phyloP scores from a whole-genome alignment of 2,113 vertebrate genomes.

The Falcunculus frontatus region DNA sequence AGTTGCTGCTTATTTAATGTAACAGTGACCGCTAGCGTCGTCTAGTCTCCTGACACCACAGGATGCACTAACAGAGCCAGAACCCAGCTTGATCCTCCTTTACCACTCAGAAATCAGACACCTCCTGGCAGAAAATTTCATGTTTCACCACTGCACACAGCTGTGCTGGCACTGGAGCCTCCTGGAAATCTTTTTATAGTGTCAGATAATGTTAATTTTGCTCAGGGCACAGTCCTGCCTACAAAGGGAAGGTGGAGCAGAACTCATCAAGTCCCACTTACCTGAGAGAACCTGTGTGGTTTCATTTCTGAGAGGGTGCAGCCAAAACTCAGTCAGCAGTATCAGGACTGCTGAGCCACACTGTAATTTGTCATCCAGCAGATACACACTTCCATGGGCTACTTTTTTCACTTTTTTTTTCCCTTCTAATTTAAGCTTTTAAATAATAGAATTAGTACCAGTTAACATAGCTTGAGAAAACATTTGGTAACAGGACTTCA shows the following conservation, averaged over 20 bases:
- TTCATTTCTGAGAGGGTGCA: neutral
- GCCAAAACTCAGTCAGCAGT: neutral
- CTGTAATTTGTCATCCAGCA: neutral
- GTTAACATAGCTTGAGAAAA: neutral
- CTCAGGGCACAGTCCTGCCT: neutral
- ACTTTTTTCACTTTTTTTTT: rapidly evolving
- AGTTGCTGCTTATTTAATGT: neutral
- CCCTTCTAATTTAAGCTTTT: neutral
- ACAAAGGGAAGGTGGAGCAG: neutral
- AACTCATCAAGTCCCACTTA: neutral
- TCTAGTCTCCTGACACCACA: neutral
- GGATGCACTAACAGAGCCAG: neutral
- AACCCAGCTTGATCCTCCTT: neutral
- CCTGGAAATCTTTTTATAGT: neutral
- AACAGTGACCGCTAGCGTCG: neutral
- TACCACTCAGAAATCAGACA: neutral
- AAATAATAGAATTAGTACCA: neutral
- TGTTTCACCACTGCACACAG: neutral
- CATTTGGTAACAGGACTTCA: neutral
- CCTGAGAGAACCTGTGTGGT: neutral
- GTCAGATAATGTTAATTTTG: neutral
- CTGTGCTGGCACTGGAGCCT: neutral
- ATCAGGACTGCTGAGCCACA: neutral
- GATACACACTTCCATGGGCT: neutral
- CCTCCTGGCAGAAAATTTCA: neutral